Evolutionary conservation across 2,797 vertebrate species (phyloP), one percentile per base, ranked within the genome.

Genomic region (Urophycis tenuis): DNA sequence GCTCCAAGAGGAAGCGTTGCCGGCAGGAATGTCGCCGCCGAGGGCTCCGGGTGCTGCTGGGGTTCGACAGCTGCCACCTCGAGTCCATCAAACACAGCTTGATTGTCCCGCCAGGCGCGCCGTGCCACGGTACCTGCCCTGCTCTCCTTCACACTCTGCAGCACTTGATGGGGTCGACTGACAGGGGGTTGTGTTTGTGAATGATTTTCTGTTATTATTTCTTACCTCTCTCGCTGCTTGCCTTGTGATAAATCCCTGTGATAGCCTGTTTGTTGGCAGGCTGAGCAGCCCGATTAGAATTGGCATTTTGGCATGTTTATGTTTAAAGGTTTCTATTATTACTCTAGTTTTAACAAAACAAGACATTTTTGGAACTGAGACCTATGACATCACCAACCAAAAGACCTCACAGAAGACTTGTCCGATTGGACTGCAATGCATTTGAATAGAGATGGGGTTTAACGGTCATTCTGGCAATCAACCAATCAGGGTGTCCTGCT

Each of bases 1-100:
- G 92, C 9, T 93, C 85, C 81, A 94, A 89, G n/a, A 92, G 94
- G 29, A 41, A 35, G 5, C 5, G 53, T 2, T 75, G 74, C 25
- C 29, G 36, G 32, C 32, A 35, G 74, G 74, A 67, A 53, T 75
- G 74, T 19, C 22, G 19, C 11, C 22, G n/a, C 1, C 33, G 33
- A 12, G 11, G 22, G n/a, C 32, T 75, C 33, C 32, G 19, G 2
- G 53, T 75, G 14, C 74, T 67, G 5, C 74, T 75, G 53, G 74
- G 74, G 0, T 75, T 75, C 32, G 33, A 75, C 53, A 67, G 32
- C 53, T 25, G 14, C 0, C n/a, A 9, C 10, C n/a, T 75, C 53
- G 29, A 35, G 25, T 3, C 32, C 2, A 32, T 67, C 53, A 67
- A 75, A 25, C 33, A 36, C 12, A 4, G 22, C 33, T 17, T 69